A percentile compares a stretch with the other conserved stretches of the same genome.
These are phyloP conservation scores for Tetanocera ferruginea DNA, from an alignment of 2,888 invertebrate species.

Conservation along the genomic window DNA sequence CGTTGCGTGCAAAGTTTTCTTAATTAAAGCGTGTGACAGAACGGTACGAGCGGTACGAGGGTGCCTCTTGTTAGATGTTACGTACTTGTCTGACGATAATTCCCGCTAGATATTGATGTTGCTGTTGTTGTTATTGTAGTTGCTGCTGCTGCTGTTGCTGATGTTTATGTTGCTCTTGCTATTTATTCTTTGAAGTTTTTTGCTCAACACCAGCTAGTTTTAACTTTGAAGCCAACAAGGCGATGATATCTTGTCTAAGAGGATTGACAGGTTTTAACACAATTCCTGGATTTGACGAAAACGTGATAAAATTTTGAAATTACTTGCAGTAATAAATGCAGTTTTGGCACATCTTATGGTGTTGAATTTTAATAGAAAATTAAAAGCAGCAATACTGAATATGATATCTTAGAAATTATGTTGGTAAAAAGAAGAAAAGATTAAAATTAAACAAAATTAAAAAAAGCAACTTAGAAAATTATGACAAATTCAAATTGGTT, in stretches of 20 bases:
- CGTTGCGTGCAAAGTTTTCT: conserved; percentile 18
- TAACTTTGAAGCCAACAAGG: not conserved
- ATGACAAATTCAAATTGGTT: no score
- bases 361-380: not conserved
- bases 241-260: conserved; percentile 20
- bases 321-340: no score
- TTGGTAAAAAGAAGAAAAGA: not conserved
- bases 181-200: not conserved
- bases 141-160: not conserved
- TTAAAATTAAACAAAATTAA: no score
- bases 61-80: not conserved
- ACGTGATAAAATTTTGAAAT: no score
- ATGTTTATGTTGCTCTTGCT: not conserved
- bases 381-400: not conserved
- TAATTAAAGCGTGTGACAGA: not conserved
- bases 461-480: no score
- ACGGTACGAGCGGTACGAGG: not conserved
- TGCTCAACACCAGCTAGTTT: no score
- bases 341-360: no score
- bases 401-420: no score
- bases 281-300: conserved; percentile 9
- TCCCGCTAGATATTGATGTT: not conserved
- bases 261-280: conserved; percentile 24
- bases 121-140: not conserved
- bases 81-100: not conserved